These are phyloP conservation scores for Steatornis caripensis DNA, from an alignment of 2,113 vertebrate species.

Conservation along the genomic window DNA sequence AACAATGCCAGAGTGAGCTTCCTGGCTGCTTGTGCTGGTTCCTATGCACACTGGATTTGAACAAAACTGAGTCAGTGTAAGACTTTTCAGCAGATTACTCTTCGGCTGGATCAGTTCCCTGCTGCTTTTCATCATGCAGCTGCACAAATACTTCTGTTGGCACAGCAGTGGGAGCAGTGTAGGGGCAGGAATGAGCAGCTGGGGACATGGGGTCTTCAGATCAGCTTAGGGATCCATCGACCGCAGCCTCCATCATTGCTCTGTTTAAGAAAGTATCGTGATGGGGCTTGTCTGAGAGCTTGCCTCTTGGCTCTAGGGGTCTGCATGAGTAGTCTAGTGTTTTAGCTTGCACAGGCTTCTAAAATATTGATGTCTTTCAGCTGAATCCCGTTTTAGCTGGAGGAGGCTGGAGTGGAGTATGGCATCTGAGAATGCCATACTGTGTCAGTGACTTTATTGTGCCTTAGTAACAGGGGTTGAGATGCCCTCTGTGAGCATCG, in stretches of 20 bases:
- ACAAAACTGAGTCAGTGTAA: not conserved
- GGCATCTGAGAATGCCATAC: not conserved
- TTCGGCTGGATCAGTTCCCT: constrained; percentile 29
- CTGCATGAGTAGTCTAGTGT: not conserved
- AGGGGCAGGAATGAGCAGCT: constrained; percentile 15
- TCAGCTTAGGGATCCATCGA: not conserved
- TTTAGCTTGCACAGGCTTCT: not conserved
- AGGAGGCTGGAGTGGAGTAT: not conserved
- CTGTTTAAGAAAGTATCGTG: not conserved
- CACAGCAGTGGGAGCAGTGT: not conserved
- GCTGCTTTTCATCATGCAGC: constrained; percentile 31
- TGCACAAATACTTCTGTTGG: constrained; percentile 37
- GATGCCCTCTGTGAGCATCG: not conserved
- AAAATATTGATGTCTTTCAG: not conserved
- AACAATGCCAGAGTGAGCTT: constrained; percentile 29
- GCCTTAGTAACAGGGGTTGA: not conserved
- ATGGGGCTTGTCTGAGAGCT: not conserved
- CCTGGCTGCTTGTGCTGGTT: not conserved
- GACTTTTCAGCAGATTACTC: constrained; percentile 21
- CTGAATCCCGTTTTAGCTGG: not conserved
- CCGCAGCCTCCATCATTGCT: not conserved
- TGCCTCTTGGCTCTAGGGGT: not conserved
- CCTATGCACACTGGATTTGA: not conserved
- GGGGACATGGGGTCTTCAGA: not conserved
- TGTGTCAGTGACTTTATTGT: not conserved